A percentile compares a stretch with the other conserved stretches of the same genome.
These are phyloP conservation scores for Anneissia japonica DNA, from an alignment of 35 echinoderm and acorn worm genomes.

Conservation along the genomic window DNA sequence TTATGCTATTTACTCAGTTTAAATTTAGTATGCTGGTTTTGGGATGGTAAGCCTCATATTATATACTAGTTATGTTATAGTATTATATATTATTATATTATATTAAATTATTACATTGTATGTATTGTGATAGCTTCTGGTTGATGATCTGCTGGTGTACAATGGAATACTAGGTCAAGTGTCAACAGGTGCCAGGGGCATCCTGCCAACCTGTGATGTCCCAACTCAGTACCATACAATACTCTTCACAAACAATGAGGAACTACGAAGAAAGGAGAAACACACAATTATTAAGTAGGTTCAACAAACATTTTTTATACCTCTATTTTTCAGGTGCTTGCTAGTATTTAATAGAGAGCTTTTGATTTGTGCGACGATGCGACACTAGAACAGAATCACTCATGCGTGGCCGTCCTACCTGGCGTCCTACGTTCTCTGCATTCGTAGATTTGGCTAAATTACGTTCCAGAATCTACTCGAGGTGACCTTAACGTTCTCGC, in stretches of 20 bases:
- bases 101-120: not conserved
- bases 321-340: not conserved
- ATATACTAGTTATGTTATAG: too few relatives aligned
- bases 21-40: too few relatives aligned
- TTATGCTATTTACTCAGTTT: too few relatives aligned
- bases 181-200: conserved; percentile 51
- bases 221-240: conserved; percentile 90
- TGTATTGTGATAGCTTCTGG: conserved; percentile 39
- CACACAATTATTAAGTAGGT: conserved; percentile 78
- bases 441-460: too few relatives aligned
- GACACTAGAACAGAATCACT: too few relatives aligned
- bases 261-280: conserved; percentile 59
- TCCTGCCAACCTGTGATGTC: conserved; percentile 66
- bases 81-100: too few relatives aligned
- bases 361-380: not conserved
- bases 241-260: conserved; percentile 76
- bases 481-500: too few relatives aligned
- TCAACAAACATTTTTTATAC: too few relatives aligned
- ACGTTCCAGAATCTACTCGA: too few relatives aligned
- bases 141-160: conserved; percentile 89
- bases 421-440: too few relatives aligned
- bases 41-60: too few relatives aligned
- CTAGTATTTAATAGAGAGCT: not conserved
- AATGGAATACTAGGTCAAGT: conserved; percentile 86
- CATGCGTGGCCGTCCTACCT: not conserved